Conservation (phyloP, 2,888 invertebrate genomes). For the Cephus spinipes region DNA sequence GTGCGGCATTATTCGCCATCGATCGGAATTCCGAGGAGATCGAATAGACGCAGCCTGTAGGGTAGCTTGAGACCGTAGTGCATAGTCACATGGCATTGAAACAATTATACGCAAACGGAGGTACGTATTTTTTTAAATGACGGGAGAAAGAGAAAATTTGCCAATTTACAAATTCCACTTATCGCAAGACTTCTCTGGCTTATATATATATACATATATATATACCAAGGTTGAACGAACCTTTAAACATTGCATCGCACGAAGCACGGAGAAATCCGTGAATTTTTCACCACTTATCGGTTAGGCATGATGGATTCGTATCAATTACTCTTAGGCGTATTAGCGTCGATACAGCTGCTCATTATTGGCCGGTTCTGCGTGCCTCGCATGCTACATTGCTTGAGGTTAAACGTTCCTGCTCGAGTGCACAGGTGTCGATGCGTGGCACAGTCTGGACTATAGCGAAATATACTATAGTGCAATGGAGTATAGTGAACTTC, state of each 20-base stretch:
- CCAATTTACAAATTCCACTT: background rate
- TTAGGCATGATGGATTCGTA: constrained; percentile 41
- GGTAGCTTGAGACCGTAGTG: background rate
- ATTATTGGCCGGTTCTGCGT: constrained; percentile 35
- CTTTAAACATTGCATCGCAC: background rate
- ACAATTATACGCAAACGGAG: background rate
- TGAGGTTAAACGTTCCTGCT: background rate
- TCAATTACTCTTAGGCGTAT: constrained; percentile 39
- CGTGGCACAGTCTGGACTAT: background rate
- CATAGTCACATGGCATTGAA: background rate
- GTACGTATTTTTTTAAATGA: background rate
- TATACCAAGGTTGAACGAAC: background rate
- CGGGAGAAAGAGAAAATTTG: background rate
- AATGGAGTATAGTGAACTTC: background rate
- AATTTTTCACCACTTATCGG: constrained; percentile 10
- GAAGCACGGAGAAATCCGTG: constrained; percentile 13
- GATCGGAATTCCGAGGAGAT: background rate
- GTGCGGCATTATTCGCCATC: background rate
- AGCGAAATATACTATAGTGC: background rate
- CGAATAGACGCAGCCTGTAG: background rate
- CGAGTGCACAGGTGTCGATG: constrained; percentile 5
- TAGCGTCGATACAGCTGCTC: constrained; percentile 28
- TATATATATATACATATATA: no score
- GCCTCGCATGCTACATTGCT: constrained; percentile 31
- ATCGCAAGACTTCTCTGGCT: background rate